These are phyloP conservation scores for Sparidentex hasta DNA, from an alignment of 2,797 vertebrate genomes.

Conservation along the genomic window DNA sequence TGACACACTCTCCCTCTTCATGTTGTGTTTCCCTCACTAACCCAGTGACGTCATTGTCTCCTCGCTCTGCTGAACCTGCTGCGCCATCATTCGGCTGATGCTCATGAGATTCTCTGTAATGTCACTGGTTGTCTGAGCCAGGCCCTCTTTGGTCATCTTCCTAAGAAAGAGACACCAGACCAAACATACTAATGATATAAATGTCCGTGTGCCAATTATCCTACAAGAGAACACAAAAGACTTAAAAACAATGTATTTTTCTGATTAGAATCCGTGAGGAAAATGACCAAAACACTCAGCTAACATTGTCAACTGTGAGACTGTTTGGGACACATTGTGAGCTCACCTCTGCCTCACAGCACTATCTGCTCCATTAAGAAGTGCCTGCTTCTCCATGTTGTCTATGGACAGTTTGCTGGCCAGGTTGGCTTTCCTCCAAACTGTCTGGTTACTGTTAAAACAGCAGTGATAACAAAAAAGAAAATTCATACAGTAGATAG, in stretches of 20 bases:
- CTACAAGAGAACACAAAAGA: background rate
- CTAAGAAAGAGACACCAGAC: constrained; percentile 73
- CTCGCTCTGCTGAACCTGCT: constrained; percentile 96
- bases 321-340: background rate
- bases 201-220: background rate
- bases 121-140: constrained; percentile 91
- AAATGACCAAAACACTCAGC: background rate
- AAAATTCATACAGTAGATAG: background rate
- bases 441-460: constrained; percentile 92
- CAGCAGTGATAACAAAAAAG: background rate
- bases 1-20: background rate
- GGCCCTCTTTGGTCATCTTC: constrained; percentile 91
- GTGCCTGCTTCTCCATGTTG: constrained; percentile 93
- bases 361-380: constrained; percentile 88
- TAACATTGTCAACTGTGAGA: background rate
- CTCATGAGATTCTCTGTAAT: constrained; percentile 97
- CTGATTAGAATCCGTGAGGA: background rate
- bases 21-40: constrained; percentile 62
- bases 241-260: background rate
- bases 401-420: constrained; percentile 96
- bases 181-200: background rate
- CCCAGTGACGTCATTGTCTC: constrained; percentile 93
- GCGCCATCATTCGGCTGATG: constrained; percentile 98
- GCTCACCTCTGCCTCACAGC: constrained; percentile 90
- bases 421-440: constrained; percentile 97